Conservation (phyloP, 2,888 invertebrate genomes). For the Cheilosia pagana region DNA sequence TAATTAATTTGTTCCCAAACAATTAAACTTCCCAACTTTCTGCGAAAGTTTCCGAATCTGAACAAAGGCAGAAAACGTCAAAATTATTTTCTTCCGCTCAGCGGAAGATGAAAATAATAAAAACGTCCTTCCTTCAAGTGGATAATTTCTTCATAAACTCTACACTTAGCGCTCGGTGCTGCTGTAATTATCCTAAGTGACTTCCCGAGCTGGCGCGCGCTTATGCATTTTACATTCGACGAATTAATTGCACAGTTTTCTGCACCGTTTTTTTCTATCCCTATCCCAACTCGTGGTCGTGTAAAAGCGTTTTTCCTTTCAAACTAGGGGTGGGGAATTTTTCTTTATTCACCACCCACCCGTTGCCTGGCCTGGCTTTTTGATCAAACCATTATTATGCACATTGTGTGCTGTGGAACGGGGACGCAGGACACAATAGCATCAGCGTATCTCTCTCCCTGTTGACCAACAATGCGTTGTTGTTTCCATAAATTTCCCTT, state of each 20-base stretch:
- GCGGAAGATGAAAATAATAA: constrained; percentile 51
- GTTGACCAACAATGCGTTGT: constrained; percentile 66
- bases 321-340: constrained; percentile 11
- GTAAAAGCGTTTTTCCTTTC: not conserved
- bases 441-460: constrained; percentile 15
- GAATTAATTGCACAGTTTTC: constrained; percentile 41
- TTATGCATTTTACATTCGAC: constrained; percentile 10
- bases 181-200: constrained; percentile 73
- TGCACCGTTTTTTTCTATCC: not conserved
- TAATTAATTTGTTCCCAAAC: constrained; percentile 34
- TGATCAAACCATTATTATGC: constrained; percentile 24
- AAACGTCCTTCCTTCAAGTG: constrained; percentile 77
- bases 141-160: constrained; percentile 76
- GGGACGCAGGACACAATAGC: constrained; percentile 22
- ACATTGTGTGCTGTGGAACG: not conserved
- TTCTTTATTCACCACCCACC: constrained; percentile 22
- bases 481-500: constrained; percentile 27
- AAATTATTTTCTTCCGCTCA: constrained; percentile 15
- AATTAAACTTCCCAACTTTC: constrained; percentile 12
- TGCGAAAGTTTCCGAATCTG: not conserved
- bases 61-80: not conserved
- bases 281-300: not conserved
- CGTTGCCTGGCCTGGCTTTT: not conserved
- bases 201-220: constrained; percentile 24
- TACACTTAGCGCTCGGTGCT: constrained; percentile 54